Base-by-base conservation (phyloP, 2,888 invertebrate genomes). In the Ophioninae sp. region DNA sequence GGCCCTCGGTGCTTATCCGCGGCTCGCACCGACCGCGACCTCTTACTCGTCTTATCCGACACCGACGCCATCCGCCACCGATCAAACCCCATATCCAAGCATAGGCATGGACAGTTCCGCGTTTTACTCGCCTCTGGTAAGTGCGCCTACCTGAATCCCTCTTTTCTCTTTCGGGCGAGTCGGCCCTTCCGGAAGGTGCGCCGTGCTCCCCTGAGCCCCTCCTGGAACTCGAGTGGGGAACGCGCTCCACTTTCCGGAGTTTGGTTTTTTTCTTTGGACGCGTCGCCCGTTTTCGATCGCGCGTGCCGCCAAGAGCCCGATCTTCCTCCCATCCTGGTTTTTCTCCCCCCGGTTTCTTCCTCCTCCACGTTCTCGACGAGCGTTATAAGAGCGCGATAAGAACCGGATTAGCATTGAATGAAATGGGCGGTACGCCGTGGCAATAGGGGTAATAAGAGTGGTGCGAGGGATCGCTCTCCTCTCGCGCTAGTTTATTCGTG, bases 81-180 rank as follows among this genome's bases (percentile, higher is more conserved):
- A 98, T 93, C 98, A 98, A 93, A 97, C 97, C 92, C 97, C 98
- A 63, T 98, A 98, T 92, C 97, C 97, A 71, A 97, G 97, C 93
- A 98, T 98, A 94, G 97, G 97, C 83, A 97, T 97, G 90, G 98
- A 98, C 93, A 98, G 98, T 91, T 98, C 98, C 72, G 98, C 98
- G 79, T 98, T 98, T 94, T 98, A 98, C 94, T 97, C 98, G 85
- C 98, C 98, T 88, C 93, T 98, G 96, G 98, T 98, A 95, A 96
- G 98, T 96, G n/a, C n/a, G n/a, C n/a, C n/a, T n/a, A n/a, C n/a
- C 91, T 20, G 17, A 37, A 17, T 9, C 39, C 7, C 17, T 0
- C n/a, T 7, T 39, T 39, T 37, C 8, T 17, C 41, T 39, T 37
- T 64, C n/a, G n/a, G n/a, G n/a, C n/a, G n/a, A n/a, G n/a, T n/a